phyloP scores from a whole-genome alignment of 2,113 vertebrate genomes.

The Naja naja region DNA sequence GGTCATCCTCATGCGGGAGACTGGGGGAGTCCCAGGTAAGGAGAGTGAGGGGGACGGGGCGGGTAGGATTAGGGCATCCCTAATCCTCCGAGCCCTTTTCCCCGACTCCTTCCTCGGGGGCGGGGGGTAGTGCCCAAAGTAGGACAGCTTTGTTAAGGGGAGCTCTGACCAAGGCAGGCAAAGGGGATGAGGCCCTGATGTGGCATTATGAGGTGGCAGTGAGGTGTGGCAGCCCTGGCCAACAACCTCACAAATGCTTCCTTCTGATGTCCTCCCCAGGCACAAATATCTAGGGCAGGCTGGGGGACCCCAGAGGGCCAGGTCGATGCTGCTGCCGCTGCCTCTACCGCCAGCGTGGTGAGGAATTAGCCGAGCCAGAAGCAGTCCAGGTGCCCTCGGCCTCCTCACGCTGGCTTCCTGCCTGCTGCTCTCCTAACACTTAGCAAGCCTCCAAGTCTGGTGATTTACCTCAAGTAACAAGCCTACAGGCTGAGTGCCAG shows the following conservation, averaged over 20 bases:
- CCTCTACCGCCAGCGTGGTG: background rate
- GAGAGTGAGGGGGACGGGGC: fast-evolving
- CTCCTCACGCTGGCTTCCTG: background rate
- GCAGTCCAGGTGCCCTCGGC: background rate
- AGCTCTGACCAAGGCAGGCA: background rate
- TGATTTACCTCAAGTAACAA: background rate
- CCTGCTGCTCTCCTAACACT: background rate
- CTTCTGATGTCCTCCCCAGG: background rate
- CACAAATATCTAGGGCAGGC: background rate
- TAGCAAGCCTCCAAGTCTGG: background rate
- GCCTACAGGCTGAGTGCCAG: background rate
- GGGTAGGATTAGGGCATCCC: background rate
- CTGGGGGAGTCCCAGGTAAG: background rate
- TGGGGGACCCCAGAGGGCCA: background rate
- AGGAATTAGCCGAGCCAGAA: background rate
- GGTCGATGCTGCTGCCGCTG: background rate
- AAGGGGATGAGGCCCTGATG: background rate
- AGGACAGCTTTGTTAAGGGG: background rate
- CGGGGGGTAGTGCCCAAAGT: background rate
- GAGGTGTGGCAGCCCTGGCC: background rate
- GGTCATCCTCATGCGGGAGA: background rate
- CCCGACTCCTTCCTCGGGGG: background rate
- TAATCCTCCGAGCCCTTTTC: background rate
- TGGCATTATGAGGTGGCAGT: background rate
- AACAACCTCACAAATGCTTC: background rate